Evolutionary conservation across 2,797 vertebrate genomes (phyloP).

Genomic region (Brachymystax lenok): DNA sequence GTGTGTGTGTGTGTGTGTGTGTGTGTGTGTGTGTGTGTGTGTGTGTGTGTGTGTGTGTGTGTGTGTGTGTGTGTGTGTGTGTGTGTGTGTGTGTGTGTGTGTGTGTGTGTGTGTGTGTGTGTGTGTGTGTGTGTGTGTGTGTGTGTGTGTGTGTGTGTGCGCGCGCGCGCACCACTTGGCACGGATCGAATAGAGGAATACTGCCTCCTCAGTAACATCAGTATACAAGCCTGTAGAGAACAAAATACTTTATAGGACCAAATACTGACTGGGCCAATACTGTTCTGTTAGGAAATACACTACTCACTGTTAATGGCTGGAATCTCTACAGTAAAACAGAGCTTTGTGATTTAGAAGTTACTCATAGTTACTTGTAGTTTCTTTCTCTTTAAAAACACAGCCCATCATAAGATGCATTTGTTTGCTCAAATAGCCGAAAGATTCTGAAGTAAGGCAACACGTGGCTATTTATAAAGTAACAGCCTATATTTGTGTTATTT

Average conservation of each 20-base stretch:
- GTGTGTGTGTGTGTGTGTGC: conserved; percentile 9
- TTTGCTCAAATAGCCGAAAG: background rate
- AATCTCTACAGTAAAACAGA: background rate
- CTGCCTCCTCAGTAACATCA: conserved; percentile 18
- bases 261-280: conserved; percentile 16
- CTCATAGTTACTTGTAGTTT: background rate
- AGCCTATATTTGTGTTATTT: background rate
- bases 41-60: conserved; percentile 16
- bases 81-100: background rate
- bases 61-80: conserved; percentile 12
- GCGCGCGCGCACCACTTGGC: conserved; percentile 29
- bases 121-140: conserved; percentile 13
- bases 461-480: background rate
- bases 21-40: conserved; percentile 14
- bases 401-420: background rate
- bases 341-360: background rate
- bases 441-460: background rate
- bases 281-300: background rate
- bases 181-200: conserved; percentile 35
- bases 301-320: background rate
- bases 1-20: background rate
- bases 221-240: conserved; percentile 19
- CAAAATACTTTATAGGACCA: conserved; percentile 14
- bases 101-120: conserved; percentile 10
- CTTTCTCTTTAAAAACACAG: background rate